Conservation (phyloP, 2,113 vertebrate genomes). For the Mobula hypostoma region DNA sequence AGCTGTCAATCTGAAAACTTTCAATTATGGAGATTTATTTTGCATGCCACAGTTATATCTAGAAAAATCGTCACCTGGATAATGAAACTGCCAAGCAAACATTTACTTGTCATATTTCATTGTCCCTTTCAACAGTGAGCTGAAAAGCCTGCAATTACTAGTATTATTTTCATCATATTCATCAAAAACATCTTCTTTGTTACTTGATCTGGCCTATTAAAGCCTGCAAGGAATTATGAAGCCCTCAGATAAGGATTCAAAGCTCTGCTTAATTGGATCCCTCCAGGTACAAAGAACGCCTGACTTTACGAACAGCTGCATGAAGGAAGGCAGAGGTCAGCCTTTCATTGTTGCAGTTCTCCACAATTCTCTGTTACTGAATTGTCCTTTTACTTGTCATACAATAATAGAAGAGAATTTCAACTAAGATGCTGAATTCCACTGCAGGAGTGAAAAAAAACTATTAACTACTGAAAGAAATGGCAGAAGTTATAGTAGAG, state of each 20-base stretch:
- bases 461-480: not conserved
- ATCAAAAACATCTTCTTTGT: not conserved
- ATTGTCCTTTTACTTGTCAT: not conserved
- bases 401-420: not conserved
- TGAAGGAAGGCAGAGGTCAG: not conserved
- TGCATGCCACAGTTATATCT: not conserved
- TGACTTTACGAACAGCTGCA: not conserved
- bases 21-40: conserved; percentile 29
- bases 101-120: conserved; percentile 25
- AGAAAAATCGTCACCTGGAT: not conserved
- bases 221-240: not conserved
- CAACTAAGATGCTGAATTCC: not conserved
- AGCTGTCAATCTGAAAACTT: conserved; percentile 12
- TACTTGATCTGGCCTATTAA: conserved; percentile 15
- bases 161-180: not conserved
- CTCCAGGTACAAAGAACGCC: not conserved
- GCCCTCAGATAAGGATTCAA: not conserved
- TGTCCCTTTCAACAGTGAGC: not conserved
- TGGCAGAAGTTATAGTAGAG: no score
- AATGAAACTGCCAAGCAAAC: conserved; percentile 25
- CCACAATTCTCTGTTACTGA: not conserved
- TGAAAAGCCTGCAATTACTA: not conserved
- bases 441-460: not conserved
- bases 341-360: not conserved
- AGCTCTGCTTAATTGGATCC: not conserved